Evolutionary conservation across 2,113 vertebrate species (phyloP), one percentile per base, ranked within the genome.

Genomic region (Cinclus mexicanus): DNA sequence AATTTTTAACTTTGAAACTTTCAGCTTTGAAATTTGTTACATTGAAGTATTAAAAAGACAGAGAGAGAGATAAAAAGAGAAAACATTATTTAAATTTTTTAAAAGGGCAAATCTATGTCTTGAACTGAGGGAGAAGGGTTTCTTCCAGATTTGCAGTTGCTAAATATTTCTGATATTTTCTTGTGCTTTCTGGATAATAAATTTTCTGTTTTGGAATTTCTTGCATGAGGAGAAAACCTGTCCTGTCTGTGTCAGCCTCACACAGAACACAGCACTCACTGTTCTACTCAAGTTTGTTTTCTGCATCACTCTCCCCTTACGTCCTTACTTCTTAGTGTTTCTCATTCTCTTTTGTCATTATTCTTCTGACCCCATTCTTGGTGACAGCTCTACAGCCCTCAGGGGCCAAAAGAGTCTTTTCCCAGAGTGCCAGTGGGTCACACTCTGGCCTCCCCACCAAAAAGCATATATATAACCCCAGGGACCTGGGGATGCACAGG

Each of bases 1-100:
- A 7, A 50, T 79, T 89, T 94, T 60, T 59, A 12, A 29, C 35
- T 94, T 82, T 55, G 49, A 91, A 93, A 67, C 8, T 76, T 59
- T 44, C 14, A 4, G 5, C 35, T 83, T 91, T 76, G 28, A 65
- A 87, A 87, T 84, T 22, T 83, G 3, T 81, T 78, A 56, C 4
- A 6, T 2, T 65, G 37, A 82, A 35, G 7, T 23, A 75, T 44
- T 55, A 29, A 39, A 50, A 35, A 49, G 19, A 2, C 3, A 49
- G 12, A 28, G 9, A 59, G 25, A 49, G 25, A 47, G 19, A 28
- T 15, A 55, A 16, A 80, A 46, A 7, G 3, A 52, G 2, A 72
- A 87, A 44, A 46, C 1, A 9, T 46, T 0, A 55, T 81, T 59
- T 83, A 42, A 67, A 59, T 70, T 50, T 10, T 0, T 9, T 20